Evolutionary conservation across 2,797 vertebrate species (phyloP).

Genomic region (Dendrocincla fuliginosa): DNA sequence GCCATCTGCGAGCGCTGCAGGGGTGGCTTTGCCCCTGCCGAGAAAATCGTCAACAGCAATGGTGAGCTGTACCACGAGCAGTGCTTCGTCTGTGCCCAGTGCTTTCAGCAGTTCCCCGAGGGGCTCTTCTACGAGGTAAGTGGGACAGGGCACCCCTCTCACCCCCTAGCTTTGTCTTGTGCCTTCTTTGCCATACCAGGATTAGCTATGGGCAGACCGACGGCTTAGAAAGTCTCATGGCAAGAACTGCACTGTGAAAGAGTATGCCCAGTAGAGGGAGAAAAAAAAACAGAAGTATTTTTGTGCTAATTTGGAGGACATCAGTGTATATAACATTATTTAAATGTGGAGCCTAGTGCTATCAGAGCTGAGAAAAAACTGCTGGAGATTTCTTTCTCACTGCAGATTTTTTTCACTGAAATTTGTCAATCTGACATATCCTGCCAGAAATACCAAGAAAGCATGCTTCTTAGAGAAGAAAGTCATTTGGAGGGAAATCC

Average conservation of each 20-base stretch:
- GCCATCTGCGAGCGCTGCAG: slow-evolving; percentile 95
- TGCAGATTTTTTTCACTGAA: not conserved
- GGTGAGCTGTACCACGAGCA: slow-evolving; percentile 96
- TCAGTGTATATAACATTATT: not conserved
- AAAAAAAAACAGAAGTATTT: not conserved
- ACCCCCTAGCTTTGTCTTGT: not conserved
- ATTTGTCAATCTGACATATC: not conserved
- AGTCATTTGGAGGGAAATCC: not conserved
- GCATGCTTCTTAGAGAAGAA: not conserved
- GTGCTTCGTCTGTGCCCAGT: slow-evolving; percentile 97
- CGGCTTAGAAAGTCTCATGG: not conserved
- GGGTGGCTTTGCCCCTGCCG: slow-evolving; percentile 88
- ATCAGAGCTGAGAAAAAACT: not conserved
- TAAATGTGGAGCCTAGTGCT: not conserved
- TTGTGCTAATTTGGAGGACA: not conserved
- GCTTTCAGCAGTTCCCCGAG: slow-evolving; percentile 96
- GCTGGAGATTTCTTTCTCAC: not conserved
- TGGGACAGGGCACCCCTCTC: not conserved
- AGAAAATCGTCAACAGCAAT: slow-evolving; percentile 98
- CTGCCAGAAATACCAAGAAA: not conserved
- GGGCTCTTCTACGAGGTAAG: slow-evolving; percentile 98
- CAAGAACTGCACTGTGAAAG: not conserved
- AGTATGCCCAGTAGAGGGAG: not conserved
- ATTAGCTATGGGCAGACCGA: not conserved
- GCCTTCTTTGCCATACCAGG: not conserved